phyloP scores from a whole-genome alignment of 2,113 vertebrate genomes.

The Bettongia penicillata region DNA sequence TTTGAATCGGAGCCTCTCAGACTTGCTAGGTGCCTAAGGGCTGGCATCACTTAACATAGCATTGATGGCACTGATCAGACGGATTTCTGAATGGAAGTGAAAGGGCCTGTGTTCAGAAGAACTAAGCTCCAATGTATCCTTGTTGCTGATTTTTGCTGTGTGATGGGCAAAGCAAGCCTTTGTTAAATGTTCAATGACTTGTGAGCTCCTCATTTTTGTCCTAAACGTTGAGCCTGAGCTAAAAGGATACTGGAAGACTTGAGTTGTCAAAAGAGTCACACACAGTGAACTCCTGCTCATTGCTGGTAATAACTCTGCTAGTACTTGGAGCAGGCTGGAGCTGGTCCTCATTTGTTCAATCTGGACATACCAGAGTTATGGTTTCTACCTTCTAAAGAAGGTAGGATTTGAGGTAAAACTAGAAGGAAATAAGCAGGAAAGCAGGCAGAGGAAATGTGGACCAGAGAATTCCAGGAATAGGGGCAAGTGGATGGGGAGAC shows the following conservation, averaged over 20 bases:
- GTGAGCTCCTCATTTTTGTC: not conserved
- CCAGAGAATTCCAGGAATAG: not conserved
- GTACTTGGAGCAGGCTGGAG: not conserved
- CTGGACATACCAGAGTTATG: not conserved
- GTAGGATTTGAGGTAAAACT: not conserved
- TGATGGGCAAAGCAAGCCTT: not conserved
- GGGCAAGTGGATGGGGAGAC: not conserved
- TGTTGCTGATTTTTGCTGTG: not conserved
- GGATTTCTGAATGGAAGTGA: not conserved
- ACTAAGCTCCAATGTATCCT: not conserved
- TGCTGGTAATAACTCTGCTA: not conserved
- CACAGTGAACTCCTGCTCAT: not conserved
- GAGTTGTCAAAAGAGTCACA: not conserved
- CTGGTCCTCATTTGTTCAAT: not conserved
- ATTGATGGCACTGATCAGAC: not conserved
- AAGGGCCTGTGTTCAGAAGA: not conserved
- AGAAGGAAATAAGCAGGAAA: not conserved
- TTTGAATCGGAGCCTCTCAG: not conserved
- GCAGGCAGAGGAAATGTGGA: not conserved
- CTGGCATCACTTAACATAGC: not conserved
- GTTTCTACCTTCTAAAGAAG: not conserved
- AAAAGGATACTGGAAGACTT: not conserved
- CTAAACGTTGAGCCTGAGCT: not conserved
- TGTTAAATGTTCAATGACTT: not conserved
- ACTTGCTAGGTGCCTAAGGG: not conserved